phyloP scores from a whole-genome alignment of 2,113 vertebrate genomes.

The Pseudois nayaur region DNA sequence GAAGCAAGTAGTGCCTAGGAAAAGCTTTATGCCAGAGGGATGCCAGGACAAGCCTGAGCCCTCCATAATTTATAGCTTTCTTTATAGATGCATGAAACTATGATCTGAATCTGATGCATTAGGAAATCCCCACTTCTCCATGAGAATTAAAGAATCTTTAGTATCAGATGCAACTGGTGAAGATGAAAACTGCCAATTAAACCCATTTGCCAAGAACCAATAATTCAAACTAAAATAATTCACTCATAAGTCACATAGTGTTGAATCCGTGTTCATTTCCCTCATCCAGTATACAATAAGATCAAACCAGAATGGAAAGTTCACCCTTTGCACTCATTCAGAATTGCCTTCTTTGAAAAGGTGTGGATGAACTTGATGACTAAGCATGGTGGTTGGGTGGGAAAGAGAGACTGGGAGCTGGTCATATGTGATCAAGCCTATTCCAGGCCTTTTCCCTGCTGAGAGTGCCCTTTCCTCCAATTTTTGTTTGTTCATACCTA shows the following conservation, averaged over 20 bases:
- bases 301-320: background rate
- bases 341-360: background rate
- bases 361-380: background rate
- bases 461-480: background rate
- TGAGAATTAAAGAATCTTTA: background rate
- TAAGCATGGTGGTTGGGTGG: background rate
- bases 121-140: background rate
- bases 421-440: background rate
- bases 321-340: background rate
- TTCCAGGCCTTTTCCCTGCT: background rate
- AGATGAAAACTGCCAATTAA: background rate
- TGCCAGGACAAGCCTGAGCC: background rate
- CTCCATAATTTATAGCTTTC: background rate
- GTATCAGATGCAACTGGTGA: background rate
- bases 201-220: background rate
- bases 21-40: background rate
- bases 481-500: background rate
- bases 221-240: background rate
- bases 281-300: background rate
- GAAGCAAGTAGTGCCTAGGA: background rate
- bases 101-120: background rate
- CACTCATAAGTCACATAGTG: background rate
- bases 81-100: constrained; percentile 9
- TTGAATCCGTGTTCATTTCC: background rate
- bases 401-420: background rate